Evolutionary conservation across 2,113 vertebrate species (phyloP).

Genomic region (Chunga burmeisteri): DNA sequence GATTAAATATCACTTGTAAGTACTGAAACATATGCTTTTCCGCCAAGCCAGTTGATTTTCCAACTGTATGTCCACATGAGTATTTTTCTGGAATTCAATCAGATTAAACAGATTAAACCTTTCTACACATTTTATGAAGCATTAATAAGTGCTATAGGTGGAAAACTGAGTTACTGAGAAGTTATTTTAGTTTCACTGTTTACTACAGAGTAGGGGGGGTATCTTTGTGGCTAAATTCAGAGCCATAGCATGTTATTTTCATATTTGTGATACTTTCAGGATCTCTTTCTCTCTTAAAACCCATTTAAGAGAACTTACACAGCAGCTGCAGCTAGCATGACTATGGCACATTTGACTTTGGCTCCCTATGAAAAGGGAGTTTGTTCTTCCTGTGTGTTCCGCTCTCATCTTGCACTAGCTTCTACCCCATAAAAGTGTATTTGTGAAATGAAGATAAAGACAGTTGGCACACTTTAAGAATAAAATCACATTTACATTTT

Average conservation of each 20-base stretch:
- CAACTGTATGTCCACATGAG: background rate
- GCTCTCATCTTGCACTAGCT: background rate
- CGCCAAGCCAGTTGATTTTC: background rate
- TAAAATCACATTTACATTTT: background rate
- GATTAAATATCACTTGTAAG: background rate
- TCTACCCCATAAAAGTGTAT: background rate
- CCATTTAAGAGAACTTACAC: background rate
- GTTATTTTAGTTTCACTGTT: background rate
- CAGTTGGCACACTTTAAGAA: background rate
- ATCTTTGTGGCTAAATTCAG: background rate
- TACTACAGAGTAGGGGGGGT: background rate
- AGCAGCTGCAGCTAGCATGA: background rate
- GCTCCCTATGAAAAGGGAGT: background rate
- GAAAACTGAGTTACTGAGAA: background rate
- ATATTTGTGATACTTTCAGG: background rate
- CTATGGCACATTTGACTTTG: background rate
- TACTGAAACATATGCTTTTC: background rate
- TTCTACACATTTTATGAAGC: background rate
- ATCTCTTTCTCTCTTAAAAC: background rate
- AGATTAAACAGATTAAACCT: background rate
- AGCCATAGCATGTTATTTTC: background rate
- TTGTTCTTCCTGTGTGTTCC: background rate
- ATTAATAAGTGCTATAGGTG: background rate
- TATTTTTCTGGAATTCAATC: background rate
- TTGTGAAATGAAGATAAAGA: background rate